Base-by-base conservation (phyloP, 2,888 invertebrate species). In the Drosophila trichaetosa region DNA sequence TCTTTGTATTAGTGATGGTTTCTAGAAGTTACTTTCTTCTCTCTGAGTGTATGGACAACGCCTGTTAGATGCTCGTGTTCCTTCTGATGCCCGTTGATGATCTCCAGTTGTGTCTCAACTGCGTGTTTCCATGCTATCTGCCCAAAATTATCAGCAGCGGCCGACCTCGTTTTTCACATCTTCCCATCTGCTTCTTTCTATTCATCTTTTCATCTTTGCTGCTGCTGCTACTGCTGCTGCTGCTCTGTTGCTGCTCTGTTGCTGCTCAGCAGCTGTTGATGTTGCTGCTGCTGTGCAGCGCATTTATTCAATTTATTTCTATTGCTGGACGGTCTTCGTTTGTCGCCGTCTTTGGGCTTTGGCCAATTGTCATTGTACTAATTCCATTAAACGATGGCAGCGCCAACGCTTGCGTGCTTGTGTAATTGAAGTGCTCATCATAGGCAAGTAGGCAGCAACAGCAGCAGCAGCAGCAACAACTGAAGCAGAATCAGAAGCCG, bases 321-420 rank as follows among this genome's bases (percentile, higher is more conserved):
- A 85, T 85, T 85, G 90, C 82, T 62, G 67, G 54, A 40, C 58
- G 46, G 59, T 79, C 68, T 65, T 63, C 56, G 69, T 57, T 62
- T 40, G 73, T 49, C 66, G 80, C 38, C 60, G 69, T 75, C 85
- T 85, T 85, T 73, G 80, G 82, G 87, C 90, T 87, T 87, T 86
- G 88, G 89, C 87, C 84, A 85, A 85, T 85, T 85, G 85, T 90
- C 90, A 82, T 90, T 85, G 90, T 90, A 89, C 90, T 90, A 85
- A 85, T 85, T 85, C 86, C 80, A 85, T 90, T 85, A 90, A 85
- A 80, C 70, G 89, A 83, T 61, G 71, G 74, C 79, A 70, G 59
- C 71, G 72, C 36, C 76, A 76, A 63, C 80, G 89, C 84, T 87
- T 84, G 84, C 84, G 84, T 84, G 81, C 85, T 89, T 87, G 54